Percentiles rank a stretch among this genome's conserved stretches.
These are phyloP conservation scores for Drosophila falleni DNA, from an alignment of 2,888 invertebrate species.

Conservation along the genomic window DNA sequence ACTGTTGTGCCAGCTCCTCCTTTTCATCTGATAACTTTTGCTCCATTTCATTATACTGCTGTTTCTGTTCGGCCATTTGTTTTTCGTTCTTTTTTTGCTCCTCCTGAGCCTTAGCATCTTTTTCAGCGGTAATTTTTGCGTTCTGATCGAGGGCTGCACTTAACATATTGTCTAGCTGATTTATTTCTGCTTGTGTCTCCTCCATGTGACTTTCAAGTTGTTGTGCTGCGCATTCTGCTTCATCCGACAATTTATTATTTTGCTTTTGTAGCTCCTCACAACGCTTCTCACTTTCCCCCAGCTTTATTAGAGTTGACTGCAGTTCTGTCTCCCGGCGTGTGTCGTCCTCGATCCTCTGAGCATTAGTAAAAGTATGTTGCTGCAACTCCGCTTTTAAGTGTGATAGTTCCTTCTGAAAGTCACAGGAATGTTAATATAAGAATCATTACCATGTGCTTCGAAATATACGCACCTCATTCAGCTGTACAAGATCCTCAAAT, in stretches of 20 bases:
- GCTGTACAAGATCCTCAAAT: not conserved
- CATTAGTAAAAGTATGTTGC: not conserved
- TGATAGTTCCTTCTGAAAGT: slow-evolving; percentile 4
- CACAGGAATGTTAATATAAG: not conserved
- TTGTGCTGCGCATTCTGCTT: not conserved
- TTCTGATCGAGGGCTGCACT: no score
- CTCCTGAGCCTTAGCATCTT: not conserved
- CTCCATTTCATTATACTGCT: slow-evolving; percentile 1
- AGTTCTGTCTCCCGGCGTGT: not conserved
- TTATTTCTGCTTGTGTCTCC: not conserved
- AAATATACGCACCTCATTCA: slow-evolving; percentile 13
- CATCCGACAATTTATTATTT: not conserved
- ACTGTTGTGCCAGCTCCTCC: not conserved
- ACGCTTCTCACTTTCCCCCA: slow-evolving; percentile 2
- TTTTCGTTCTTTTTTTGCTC: not conserved
- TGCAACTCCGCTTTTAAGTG: not conserved
- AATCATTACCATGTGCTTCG: not conserved
- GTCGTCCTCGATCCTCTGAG: not conserved
- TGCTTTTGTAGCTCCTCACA: not conserved
- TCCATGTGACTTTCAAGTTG: not conserved
- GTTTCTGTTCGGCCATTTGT: not conserved
- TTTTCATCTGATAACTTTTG: slow-evolving; percentile 1
- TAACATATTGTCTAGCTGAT: not conserved
- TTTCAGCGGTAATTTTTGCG: not conserved
- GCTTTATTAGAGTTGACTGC: not conserved